A percentile compares a stretch with the other conserved stretches of the same genome.
Conservation (phyloP, 2,888 invertebrate species). For the Chorisops tibialis region DNA sequence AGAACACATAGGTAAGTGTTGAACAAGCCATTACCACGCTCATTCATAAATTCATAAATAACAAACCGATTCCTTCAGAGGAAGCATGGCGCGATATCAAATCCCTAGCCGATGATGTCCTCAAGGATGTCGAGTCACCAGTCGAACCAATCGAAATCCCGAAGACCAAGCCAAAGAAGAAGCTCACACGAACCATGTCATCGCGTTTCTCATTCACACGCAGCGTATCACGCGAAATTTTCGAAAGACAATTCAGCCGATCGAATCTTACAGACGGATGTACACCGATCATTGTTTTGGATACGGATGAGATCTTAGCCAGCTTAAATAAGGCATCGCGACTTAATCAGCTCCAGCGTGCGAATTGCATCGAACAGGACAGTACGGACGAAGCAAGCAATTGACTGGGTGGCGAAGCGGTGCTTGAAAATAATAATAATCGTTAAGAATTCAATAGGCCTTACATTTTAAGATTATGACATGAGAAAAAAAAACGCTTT, state of each 20-base stretch:
- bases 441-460: too few relatives aligned
- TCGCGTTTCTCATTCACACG: slow-evolving; percentile 52
- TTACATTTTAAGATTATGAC: too few relatives aligned
- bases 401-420: slow-evolving; percentile 33
- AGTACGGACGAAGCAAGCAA: slow-evolving; percentile 50
- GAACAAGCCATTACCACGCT: neutral
- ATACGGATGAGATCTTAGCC: slow-evolving; percentile 45
- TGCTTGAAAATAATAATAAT: too few relatives aligned
- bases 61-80: slow-evolving; percentile 44
- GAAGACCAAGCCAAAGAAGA: slow-evolving; percentile 43
- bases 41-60: neutral
- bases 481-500: too few relatives aligned
- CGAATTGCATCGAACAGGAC: slow-evolving; percentile 42
- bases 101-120: slow-evolving; percentile 59
- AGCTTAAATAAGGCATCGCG: slow-evolving; percentile 45
- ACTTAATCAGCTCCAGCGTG: slow-evolving; percentile 18
- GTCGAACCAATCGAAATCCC: slow-evolving; percentile 5
- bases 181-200: slow-evolving; percentile 50
- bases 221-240: slow-evolving; percentile 52
- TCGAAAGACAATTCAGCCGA: slow-evolving; percentile 46
- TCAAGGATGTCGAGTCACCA: slow-evolving; percentile 46
- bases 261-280: slow-evolving; percentile 51
- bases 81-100: slow-evolving; percentile 63
- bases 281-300: slow-evolving; percentile 50
- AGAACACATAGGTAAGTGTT: slow-evolving; percentile 59